These are phyloP conservation scores for Thalassoma bifasciatum DNA, from an alignment of 2,113 vertebrate species.

Conservation along the genomic window DNA sequence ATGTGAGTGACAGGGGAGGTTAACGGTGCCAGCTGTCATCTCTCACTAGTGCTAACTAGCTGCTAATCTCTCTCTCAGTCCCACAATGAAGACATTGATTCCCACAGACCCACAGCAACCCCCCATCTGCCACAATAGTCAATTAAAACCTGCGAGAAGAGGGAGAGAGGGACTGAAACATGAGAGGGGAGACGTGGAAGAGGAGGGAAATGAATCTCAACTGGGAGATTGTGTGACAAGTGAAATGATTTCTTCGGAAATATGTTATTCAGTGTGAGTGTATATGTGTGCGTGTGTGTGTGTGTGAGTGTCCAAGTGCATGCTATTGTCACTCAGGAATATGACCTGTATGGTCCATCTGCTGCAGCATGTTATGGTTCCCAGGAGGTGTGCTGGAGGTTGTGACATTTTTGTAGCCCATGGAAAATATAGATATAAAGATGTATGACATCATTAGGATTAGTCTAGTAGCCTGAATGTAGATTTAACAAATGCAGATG, in stretches of 20 bases:
- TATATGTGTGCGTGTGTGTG: not conserved
- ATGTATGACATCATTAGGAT: constrained; percentile 44
- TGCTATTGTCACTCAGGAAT: constrained; percentile 22
- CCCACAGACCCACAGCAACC: constrained; percentile 53
- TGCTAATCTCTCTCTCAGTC: constrained; percentile 77
- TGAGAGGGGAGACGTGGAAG: constrained; percentile 19
- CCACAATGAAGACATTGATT: constrained; percentile 81
- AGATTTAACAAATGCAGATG: not conserved
- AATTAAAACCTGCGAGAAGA: constrained; percentile 68
- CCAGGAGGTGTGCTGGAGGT: constrained; percentile 53
- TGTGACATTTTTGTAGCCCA: constrained; percentile 38
- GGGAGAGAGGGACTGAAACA: constrained; percentile 37
- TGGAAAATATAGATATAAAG: constrained; percentile 37
- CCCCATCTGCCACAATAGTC: constrained; percentile 71
- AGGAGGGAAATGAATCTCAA: constrained; percentile 36
- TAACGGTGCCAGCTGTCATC: constrained; percentile 76
- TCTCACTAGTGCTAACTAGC: constrained; percentile 76
- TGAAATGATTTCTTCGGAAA: constrained; percentile 37
- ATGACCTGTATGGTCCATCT: constrained; percentile 61
- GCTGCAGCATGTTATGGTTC: constrained; percentile 48
- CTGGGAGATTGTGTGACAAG: constrained; percentile 16
- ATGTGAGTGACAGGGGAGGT: constrained; percentile 41
- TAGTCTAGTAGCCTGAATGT: not conserved
- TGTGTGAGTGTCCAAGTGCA: not conserved
- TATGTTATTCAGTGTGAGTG: not conserved